Evolutionary conservation across 2,113 vertebrate genomes (phyloP), one percentile per base, ranked within the genome.

Genomic region (Cromileptes altivelis): DNA sequence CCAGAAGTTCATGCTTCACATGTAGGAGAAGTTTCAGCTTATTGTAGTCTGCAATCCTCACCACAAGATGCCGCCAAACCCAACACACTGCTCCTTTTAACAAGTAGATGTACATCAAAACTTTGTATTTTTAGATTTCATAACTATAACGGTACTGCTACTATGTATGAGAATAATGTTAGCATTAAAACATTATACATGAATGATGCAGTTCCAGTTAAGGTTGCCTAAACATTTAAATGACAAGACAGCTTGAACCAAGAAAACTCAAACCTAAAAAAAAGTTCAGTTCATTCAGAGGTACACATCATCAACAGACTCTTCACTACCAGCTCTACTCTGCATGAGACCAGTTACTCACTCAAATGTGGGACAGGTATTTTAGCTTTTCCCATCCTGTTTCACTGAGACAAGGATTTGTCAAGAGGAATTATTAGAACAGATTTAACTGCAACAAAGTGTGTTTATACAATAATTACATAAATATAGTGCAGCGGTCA

Each of bases 401-500:
- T 75, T 52, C 14, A 60, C 42, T 52, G 70, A 72, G 53, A 58
- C 17, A 21, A 37, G 9, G 37, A 52, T 64, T 53, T 47, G 23
- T 47, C 56, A 30, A 17, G 25, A 73, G 27, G 49, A 45, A 56
- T 27, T 19, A 53, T 42, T 18, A 10, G 4, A 52, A 15, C 3
- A 21, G 17, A 62, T 70, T 63, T 45, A 80, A 45, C 50, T 25
- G 56, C 25, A 62, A 13, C 17, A 57, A 40, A 30, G 33, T 58
- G 40, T 49, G 55, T 61, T 88, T 89, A 17, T 45, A 61, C 27
- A 70, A 67, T 63, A 11, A 74, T 64, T 42, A 60, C 47, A 69
- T 56, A 47, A 70, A 78, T 15, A 18, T 40, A 85, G 58, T 49
- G 42, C 17, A 19, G 42, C 0, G 30, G 60, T 47, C 42, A 81